Evolutionary conservation across 2,888 invertebrate species (phyloP).

Genomic region (Phorcus lineatus): DNA sequence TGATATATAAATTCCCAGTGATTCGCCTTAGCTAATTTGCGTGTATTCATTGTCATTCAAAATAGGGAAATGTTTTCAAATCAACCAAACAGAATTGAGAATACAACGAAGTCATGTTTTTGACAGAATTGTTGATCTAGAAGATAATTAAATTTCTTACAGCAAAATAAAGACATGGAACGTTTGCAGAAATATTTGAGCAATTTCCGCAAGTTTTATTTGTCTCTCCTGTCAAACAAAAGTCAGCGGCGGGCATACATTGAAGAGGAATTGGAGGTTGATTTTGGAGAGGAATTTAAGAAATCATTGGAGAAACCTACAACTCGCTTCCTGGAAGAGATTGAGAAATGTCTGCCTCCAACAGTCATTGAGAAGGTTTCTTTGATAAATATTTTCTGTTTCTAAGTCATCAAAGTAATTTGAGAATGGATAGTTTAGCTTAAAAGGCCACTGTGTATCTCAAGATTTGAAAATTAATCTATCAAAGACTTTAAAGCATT

Average conservation of each 20-base stretch:
- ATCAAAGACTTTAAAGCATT: no score
- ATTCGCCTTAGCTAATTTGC: no score
- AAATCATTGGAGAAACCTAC: not conserved
- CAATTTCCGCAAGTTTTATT: constrained; percentile 21
- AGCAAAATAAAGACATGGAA: not conserved
- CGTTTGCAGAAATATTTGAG: not conserved
- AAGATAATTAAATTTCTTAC: not conserved
- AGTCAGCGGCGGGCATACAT: constrained; percentile 9
- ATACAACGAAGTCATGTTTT: no score
- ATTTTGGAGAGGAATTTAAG: constrained; percentile 19
- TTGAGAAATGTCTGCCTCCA: not conserved
- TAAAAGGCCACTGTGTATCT: no score
- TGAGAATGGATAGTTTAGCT: no score
- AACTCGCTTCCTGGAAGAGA: not conserved
- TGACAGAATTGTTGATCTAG: not conserved
- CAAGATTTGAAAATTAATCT: no score
- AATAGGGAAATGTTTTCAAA: no score
- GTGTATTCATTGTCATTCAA: no score
- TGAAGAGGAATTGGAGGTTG: not conserved
- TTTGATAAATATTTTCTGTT: no score
- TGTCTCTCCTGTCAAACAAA: constrained; percentile 1
- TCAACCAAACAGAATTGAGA: no score
- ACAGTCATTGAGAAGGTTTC: not conserved
- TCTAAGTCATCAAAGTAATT: no score
- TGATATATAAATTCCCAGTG: no score